Conservation (phyloP, 1,140 invertebrate species). For the Hyles vespertilio region DNA sequence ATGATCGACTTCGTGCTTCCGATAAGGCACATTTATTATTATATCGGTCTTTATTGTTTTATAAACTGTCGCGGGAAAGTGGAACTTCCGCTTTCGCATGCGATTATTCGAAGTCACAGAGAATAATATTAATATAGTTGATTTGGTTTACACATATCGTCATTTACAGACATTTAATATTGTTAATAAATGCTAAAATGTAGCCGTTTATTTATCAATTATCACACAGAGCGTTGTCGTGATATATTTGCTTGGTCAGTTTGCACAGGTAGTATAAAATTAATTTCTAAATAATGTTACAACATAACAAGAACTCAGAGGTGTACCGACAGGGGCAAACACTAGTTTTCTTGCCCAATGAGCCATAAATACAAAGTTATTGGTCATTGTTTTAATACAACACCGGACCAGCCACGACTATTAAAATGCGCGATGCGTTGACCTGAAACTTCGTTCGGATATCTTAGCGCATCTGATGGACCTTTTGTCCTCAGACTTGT, state of each 20-base stretch:
- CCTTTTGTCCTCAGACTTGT: no score
- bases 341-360: constrained; percentile 44
- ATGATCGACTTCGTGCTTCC: constrained; percentile 55
- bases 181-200: no score
- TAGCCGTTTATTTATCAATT: no score
- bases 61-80: constrained; percentile 30
- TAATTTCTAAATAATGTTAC: constrained; percentile 10
- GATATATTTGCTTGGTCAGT: no score
- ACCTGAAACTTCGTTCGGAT: constrained; percentile 43
- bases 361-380: constrained; percentile 67
- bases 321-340: constrained; percentile 21
- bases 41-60: constrained; percentile 54
- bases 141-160: neutral
- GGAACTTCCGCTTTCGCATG: constrained; percentile 37
- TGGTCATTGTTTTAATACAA: constrained; percentile 68
- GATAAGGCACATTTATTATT: constrained; percentile 54
- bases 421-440: constrained; percentile 60
- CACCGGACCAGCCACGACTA: constrained; percentile 47
- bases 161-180: no score
- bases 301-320: constrained; percentile 5
- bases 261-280: constrained; percentile 1
- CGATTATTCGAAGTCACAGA: no score
- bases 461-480: constrained; percentile 15
- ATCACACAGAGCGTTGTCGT: no score
- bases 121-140: constrained; percentile 24